phyloP scores from a whole-genome alignment of 1,140 invertebrate genomes.

The Saxidomus purpurata region DNA sequence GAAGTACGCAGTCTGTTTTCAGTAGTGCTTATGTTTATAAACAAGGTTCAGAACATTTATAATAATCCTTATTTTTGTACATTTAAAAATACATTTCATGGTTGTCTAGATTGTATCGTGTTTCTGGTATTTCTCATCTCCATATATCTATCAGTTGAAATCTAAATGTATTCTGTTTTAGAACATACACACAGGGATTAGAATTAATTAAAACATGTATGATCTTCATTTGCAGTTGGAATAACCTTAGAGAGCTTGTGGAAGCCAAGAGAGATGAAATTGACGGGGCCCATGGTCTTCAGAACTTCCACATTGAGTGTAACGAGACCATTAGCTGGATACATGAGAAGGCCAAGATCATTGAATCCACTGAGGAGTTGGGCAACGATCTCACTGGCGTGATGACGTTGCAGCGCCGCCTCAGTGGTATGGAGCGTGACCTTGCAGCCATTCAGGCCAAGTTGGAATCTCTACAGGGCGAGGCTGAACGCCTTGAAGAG shows the following conservation, averaged over 20 bases:
- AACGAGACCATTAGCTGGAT: conserved; percentile 99
- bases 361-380: conserved; percentile 96
- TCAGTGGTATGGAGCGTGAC: conserved; percentile 99
- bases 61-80: too few species aligned
- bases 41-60: too few species aligned
- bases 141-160: too few species aligned
- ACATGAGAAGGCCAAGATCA: conserved; percentile 99
- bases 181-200: too few species aligned
- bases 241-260: conserved; percentile 93
- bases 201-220: too few species aligned
- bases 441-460: conserved; percentile 99
- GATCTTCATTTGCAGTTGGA: conserved; percentile 87
- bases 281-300: conserved; percentile 98
- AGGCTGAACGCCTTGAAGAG: conserved; percentile 95
- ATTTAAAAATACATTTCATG: too few species aligned
- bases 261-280: conserved; percentile 98
- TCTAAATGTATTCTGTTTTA: too few species aligned
- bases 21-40: too few species aligned
- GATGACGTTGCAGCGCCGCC: conserved; percentile 93
- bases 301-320: conserved; percentile 99
- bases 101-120: too few species aligned
- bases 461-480: conserved; percentile 95
- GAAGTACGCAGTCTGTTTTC: too few species aligned
- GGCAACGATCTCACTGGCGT: conserved; percentile 93
- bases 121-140: too few species aligned